These are phyloP conservation scores for Ostrea denselamellosa DNA, from an alignment of 1,140 invertebrate genomes.

Conservation along the genomic window DNA sequence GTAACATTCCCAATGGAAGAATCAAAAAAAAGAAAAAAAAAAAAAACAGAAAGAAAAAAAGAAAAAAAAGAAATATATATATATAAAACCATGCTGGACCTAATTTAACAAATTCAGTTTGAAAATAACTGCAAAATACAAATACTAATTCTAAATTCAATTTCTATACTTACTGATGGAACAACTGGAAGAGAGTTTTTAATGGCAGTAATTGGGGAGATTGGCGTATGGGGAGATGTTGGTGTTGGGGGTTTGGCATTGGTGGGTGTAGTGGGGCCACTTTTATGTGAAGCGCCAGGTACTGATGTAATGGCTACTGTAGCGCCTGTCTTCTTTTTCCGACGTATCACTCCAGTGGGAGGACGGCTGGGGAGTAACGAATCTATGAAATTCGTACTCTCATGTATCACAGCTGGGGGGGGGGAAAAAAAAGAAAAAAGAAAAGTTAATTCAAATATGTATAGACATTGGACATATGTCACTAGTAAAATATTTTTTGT, in stretches of 20 bases:
- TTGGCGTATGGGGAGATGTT: constrained; percentile 65
- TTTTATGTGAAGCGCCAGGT: constrained; percentile 79
- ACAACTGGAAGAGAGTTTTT: constrained; percentile 72
- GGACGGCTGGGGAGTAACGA: constrained; percentile 81
- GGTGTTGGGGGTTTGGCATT: constrained; percentile 67
- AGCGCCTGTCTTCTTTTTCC: constrained; percentile 83
- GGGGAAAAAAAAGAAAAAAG: no score
- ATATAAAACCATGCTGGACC: no score
- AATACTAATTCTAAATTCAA: neutral
- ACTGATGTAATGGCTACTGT: constrained; percentile 63
- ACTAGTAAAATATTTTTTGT: neutral
- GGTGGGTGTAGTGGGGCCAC: constrained; percentile 23
- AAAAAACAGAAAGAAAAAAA: no score
- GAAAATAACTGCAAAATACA: neutral
- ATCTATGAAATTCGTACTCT: constrained; percentile 95
- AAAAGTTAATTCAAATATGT: neutral
- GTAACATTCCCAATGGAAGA: no score
- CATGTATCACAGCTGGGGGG: constrained; percentile 84
- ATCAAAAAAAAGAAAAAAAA: no score
- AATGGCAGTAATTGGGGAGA: constrained; percentile 66
- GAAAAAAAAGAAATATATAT: no score
- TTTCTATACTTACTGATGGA: constrained; percentile 70
- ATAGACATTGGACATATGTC: neutral
- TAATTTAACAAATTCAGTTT: no score
- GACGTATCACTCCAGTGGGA: constrained; percentile 61